phyloP scores from a whole-genome alignment of 2,797 vertebrate species.

The Clarias laeviceps region DNA sequence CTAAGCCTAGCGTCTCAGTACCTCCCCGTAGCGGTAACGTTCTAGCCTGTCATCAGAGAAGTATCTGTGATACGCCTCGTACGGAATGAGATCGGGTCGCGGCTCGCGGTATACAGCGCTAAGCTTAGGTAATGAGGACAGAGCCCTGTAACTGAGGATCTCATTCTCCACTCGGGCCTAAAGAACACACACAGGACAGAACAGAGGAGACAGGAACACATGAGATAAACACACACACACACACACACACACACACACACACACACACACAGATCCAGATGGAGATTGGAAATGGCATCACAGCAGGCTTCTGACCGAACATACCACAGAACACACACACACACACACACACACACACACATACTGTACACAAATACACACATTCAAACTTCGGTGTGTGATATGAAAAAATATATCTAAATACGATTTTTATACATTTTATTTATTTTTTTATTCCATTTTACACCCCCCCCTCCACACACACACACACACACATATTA shows the following conservation, averaged over 20 bases:
- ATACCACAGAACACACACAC: slow-evolving; percentile 16
- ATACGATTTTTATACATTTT: neutral
- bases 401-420: neutral
- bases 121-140: slow-evolving; percentile 90
- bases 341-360: neutral
- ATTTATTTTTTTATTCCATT: neutral
- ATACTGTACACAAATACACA: neutral
- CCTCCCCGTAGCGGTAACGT: slow-evolving; percentile 88
- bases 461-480: too few relatives aligned
- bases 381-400: neutral
- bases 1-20: slow-evolving; percentile 62
- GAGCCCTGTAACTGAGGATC: slow-evolving; percentile 89
- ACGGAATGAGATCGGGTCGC: slow-evolving; percentile 91
- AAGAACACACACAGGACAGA: slow-evolving; percentile 50
- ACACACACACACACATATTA: neutral
- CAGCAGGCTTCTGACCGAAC: slow-evolving; percentile 2
- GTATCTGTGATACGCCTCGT: slow-evolving; percentile 89
- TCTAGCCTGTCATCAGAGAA: slow-evolving; percentile 87
- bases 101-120: slow-evolving; percentile 91
- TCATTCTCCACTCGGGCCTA: slow-evolving; percentile 91
- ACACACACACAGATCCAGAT: slow-evolving; percentile 21
- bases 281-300: slow-evolving; percentile 22
- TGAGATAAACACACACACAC: slow-evolving; percentile 6
- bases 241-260: slow-evolving; percentile 8
- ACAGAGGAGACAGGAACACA: slow-evolving; percentile 47